These are phyloP conservation scores for Botia kubotai DNA, from an alignment of 2,797 vertebrate genomes.

Conservation along the genomic window DNA sequence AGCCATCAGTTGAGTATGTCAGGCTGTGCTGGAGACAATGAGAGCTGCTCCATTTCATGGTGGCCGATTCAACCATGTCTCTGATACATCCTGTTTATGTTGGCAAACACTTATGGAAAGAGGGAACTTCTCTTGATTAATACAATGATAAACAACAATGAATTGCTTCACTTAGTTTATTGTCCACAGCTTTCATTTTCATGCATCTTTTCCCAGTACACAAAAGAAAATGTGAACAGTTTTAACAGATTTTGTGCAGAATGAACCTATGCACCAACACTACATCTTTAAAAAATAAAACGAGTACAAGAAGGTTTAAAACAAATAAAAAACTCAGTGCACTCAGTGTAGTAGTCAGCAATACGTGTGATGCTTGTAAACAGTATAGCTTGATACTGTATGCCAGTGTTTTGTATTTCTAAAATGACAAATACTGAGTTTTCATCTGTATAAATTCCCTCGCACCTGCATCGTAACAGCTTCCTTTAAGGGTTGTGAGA, in stretches of 20 bases:
- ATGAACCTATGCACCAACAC: neutral
- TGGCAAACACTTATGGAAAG: constrained; percentile 13
- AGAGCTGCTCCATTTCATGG: neutral
- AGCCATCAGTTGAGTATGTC: constrained; percentile 16
- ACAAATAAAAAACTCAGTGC: neutral
- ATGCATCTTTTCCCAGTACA: neutral
- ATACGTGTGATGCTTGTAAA: neutral
- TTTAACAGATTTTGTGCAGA: neutral
- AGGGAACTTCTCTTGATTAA: neutral
- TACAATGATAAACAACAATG: neutral
- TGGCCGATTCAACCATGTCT: neutral
- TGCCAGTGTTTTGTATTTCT: constrained; percentile 19
- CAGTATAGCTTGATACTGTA: neutral
- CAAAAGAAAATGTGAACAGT: neutral
- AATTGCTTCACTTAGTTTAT: constrained; percentile 35
- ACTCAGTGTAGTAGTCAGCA: constrained; percentile 5
- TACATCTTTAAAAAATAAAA: neutral
- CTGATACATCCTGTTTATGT: constrained; percentile 25
- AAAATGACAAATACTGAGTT: constrained; percentile 15
- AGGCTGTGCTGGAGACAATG: neutral
- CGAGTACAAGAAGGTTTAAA: neutral
- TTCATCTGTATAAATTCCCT: too few species aligned
- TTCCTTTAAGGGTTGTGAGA: constrained; percentile 68
- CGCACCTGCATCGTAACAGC: neutral
- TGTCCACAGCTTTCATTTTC: constrained; percentile 39